phyloP scores from a whole-genome alignment of 2,113 vertebrate species.

The Crocuta crocuta region DNA sequence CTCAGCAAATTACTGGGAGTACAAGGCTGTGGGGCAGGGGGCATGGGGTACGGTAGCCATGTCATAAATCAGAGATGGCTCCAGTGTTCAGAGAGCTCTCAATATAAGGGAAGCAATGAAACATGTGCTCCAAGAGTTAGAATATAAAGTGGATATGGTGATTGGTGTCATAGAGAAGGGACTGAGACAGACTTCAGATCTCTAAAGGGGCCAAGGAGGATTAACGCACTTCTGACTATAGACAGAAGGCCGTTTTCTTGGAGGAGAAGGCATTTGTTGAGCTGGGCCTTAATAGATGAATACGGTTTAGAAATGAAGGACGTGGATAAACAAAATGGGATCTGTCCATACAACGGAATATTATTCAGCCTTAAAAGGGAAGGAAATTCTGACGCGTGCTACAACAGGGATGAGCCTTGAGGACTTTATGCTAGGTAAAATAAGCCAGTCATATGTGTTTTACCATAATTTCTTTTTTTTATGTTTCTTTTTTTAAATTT shows the following conservation, averaged over 20 bases:
- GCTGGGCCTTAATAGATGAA: not conserved
- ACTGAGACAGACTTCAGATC: not conserved
- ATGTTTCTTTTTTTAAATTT: no score
- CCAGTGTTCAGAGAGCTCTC: not conserved
- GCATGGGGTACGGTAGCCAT: rapidly evolving
- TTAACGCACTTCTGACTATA: not conserved
- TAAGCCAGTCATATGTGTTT: not conserved
- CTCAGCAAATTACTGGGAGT: not conserved
- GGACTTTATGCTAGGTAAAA: not conserved
- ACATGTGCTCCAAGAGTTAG: not conserved
- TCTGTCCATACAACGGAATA: not conserved
- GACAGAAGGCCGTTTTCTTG: not conserved
- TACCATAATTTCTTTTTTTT: not conserved
- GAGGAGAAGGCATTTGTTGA: not conserved
- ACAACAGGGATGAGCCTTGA: not conserved
- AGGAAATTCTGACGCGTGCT: not conserved
- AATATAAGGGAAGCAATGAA: not conserved
- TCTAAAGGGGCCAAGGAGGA: not conserved
- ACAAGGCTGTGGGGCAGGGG: not conserved
- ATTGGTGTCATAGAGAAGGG: not conserved
- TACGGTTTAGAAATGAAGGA: not conserved
- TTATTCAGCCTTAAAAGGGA: not conserved
- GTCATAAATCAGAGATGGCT: not conserved
- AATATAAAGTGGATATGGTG: not conserved
- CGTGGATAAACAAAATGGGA: not conserved